A percentile compares a stretch with the other conserved stretches of the same genome.
Evolutionary conservation across 23 tunicate genomes (phyloP).

Genomic region (Styela clava): DNA sequence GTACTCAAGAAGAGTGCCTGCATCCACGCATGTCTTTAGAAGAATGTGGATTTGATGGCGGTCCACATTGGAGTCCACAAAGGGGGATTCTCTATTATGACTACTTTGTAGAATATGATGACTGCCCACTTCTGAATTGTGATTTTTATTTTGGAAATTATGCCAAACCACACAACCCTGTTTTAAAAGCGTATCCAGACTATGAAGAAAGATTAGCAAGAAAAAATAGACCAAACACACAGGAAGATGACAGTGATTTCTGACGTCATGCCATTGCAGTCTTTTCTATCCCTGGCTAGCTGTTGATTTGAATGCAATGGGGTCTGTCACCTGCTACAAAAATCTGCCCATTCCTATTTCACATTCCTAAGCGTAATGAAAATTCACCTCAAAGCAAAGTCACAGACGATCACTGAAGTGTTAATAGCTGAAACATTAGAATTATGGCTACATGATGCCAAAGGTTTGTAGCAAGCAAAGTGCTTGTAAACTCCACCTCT

Average conservation of each 20-base stretch:
- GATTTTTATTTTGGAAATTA: conserved; percentile 72
- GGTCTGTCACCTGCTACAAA: too few species aligned
- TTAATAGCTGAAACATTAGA: too few species aligned
- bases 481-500: too few species aligned
- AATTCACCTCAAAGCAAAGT: too few species aligned
- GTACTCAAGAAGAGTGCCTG: conserved; percentile 38
- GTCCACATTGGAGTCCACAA: conserved; percentile 48
- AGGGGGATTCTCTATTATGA: conserved; percentile 57
- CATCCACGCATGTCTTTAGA: conserved; percentile 36
- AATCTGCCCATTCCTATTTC: too few species aligned
- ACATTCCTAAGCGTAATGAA: too few species aligned
- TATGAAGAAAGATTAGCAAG: conserved; percentile 15
- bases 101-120: conserved; percentile 68
- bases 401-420: too few species aligned
- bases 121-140: conserved; percentile 83
- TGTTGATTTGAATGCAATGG: too few species aligned
- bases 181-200: conserved; percentile 52
- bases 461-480: too few species aligned
- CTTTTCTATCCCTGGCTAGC: too few species aligned
- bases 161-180: conserved; percentile 66
- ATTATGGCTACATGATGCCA: too few species aligned
- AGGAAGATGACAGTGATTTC: not conserved
- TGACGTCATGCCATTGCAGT: too few species aligned
- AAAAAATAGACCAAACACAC: not conserved
- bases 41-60: conserved; percentile 70